Percentiles rank a stretch among this genome's conserved stretches.
Evolutionary conservation across 2,888 invertebrate genomes (phyloP).

Genomic region (Chaetoderma sp.): DNA sequence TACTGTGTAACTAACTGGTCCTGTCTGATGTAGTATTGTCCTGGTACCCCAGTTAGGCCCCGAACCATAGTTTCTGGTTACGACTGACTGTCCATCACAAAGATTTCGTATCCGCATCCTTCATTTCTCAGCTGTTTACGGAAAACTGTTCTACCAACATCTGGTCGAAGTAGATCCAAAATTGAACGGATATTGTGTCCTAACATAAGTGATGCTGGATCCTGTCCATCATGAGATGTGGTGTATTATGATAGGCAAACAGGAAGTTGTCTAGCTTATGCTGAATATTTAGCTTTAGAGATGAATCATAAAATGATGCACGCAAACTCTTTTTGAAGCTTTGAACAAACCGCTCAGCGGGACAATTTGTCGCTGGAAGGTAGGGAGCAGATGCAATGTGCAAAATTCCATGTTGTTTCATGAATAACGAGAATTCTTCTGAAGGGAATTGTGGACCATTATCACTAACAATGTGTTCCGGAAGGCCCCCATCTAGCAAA

Average conservation of each 20-base stretch:
- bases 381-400: slow-evolving; percentile 29
- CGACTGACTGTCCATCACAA: too few species aligned
- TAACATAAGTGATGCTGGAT: too few species aligned
- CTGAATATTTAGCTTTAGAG: background rate
- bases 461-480: slow-evolving; percentile 20
- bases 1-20: too few species aligned
- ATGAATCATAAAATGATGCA: slow-evolving; percentile 22
- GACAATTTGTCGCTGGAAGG: slow-evolving; percentile 31
- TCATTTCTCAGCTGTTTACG: background rate
- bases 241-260: slow-evolving; percentile 3
- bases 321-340: slow-evolving; percentile 9
- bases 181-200: background rate
- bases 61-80: background rate
- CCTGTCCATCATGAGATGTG: background rate
- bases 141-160: background rate
- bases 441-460: slow-evolving; percentile 26
- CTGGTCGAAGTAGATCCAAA: background rate
- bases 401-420: slow-evolving; percentile 17
- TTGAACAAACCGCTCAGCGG: slow-evolving; percentile 19
- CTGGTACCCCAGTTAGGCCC: background rate
- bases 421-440: slow-evolving; percentile 14
- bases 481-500: slow-evolving; percentile 20
- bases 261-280: background rate
- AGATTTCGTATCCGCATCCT: too few species aligned
- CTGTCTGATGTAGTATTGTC: background rate